Base-by-base conservation (phyloP, 2,113 vertebrate genomes). In the Eulacestoma nigropectus region DNA sequence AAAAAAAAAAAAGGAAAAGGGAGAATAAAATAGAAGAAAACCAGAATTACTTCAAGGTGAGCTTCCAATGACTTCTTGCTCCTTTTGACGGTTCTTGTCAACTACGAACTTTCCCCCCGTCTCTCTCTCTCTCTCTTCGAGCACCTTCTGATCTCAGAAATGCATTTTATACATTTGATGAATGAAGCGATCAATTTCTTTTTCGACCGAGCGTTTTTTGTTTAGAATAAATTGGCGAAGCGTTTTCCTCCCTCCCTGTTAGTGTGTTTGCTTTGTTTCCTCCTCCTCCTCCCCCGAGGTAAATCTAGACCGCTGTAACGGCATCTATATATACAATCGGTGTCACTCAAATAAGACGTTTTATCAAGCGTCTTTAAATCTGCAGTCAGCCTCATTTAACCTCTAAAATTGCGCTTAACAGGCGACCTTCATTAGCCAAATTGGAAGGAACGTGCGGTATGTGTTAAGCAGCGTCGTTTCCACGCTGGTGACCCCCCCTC, bases 361-460 rank as follows among this genome's bases (percentile, higher is more conserved):
- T 96, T 81, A 81, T 90, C 83, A 95, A 92, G 52, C 15, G 4
- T 81, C 90, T 93, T 92, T 82, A 84, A 92, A 96, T 90, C 56
- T 78, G 39, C 79, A 84, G 52, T 79, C 96, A 90, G 92, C 83
- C 73, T 87, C 89, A 80, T 87, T 91, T 93, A 95, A 95, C 89
- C 90, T 96, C 89, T 83, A 88, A 87, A 90, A 90, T 94, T 86
- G 78, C 27, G 4, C 37, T 91, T 87, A 94, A 95, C 81, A 9
- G 65, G 35, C 35, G 23, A 86, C 57, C 80, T 84, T 96, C 89
- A 65, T 93, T 93, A 89, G 74, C 64, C 88, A 86, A 77, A 92
- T 62, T 53, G 74, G 68, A 74, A 93, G 57, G 37, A 87, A 56
- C 52, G 25, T 72, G 86, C 18, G 3, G 20, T 55, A 80, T 26